A percentile compares a stretch with the other conserved stretches of the same genome.
These are phyloP conservation scores for Umimayanthus chanpuru DNA, from an alignment of 92 coral and sea anemone species.

Conservation along the genomic window DNA sequence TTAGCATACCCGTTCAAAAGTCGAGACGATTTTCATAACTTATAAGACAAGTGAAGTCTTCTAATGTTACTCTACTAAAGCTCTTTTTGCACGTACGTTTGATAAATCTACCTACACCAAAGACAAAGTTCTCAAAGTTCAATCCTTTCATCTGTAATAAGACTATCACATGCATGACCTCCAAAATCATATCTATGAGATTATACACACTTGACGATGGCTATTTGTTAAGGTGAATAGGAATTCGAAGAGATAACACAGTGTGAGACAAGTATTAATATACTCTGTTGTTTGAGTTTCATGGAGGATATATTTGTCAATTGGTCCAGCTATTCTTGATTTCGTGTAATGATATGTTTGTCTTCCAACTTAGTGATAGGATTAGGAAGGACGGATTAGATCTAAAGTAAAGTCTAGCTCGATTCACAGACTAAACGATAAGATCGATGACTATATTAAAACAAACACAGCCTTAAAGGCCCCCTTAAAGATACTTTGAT, in stretches of 20 bases:
- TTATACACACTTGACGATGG: background rate
- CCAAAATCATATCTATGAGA: too few species aligned
- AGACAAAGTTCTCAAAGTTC: too few species aligned
- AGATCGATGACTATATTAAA: background rate
- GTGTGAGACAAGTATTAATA: background rate
- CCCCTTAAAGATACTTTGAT: background rate
- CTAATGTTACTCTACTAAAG: too few species aligned
- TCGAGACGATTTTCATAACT: too few species aligned
- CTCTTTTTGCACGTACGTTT: too few species aligned
- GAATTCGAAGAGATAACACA: background rate
- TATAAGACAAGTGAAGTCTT: too few species aligned
- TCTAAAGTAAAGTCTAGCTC: background rate
- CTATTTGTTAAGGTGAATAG: background rate
- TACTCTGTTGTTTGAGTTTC: background rate
- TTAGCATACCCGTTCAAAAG: too few species aligned
- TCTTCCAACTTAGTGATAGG: background rate
- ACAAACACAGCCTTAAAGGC: background rate
- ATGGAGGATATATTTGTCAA: background rate
- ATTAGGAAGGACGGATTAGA: background rate
- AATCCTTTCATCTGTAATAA: too few species aligned
- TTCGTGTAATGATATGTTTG: background rate
- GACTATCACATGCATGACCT: too few species aligned
- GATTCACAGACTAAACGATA: background rate
- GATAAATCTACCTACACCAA: too few species aligned
- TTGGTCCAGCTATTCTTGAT: background rate